Conservation (phyloP, 1,140 invertebrate species). For the Lucilia sericata region DNA sequence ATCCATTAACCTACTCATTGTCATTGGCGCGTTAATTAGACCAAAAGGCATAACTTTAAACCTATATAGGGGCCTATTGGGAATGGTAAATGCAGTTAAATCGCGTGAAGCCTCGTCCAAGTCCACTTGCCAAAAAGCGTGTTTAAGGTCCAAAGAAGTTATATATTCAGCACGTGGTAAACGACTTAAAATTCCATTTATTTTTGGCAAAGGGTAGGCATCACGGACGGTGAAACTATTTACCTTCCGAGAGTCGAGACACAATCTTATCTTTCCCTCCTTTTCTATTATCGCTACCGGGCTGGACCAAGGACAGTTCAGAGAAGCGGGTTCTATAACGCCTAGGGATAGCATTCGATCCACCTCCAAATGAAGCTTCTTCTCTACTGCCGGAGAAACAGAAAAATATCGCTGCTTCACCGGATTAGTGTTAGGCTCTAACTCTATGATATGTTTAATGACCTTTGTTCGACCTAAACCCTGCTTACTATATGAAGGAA, state of each 20-base stretch:
- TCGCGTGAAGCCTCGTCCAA: conserved; percentile 41
- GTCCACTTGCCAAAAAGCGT: conserved; percentile 47
- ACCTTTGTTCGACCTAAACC: no score
- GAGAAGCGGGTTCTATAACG: conserved; percentile 26
- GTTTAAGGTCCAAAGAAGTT: conserved; percentile 45
- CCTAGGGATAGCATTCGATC: conserved; percentile 30
- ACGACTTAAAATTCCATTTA: conserved; percentile 2
- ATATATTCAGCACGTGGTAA: conserved; percentile 31
- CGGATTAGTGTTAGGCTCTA: background rate
- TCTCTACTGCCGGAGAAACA: conserved; percentile 39
- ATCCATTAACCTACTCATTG: conserved; percentile 44
- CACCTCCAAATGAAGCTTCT: conserved; percentile 31
- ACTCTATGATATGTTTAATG: conserved; percentile 38
- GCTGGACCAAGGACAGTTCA: conserved; percentile 17
- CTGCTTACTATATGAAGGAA: no score
- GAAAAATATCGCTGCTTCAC: conserved; percentile 45
- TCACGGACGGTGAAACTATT: conserved; percentile 29
- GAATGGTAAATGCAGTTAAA: conserved; percentile 45
- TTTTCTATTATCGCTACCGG: conserved; percentile 13
- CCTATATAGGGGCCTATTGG: conserved; percentile 41
- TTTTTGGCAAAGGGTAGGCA: conserved; percentile 30
- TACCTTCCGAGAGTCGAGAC: conserved; percentile 24
- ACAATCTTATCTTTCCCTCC: conserved; percentile 29
- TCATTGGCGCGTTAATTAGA: conserved; percentile 47
- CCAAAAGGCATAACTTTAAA: conserved; percentile 48